Evolutionary conservation across 2,888 invertebrate genomes (phyloP).

Genomic region (Stenodera caucasica): DNA sequence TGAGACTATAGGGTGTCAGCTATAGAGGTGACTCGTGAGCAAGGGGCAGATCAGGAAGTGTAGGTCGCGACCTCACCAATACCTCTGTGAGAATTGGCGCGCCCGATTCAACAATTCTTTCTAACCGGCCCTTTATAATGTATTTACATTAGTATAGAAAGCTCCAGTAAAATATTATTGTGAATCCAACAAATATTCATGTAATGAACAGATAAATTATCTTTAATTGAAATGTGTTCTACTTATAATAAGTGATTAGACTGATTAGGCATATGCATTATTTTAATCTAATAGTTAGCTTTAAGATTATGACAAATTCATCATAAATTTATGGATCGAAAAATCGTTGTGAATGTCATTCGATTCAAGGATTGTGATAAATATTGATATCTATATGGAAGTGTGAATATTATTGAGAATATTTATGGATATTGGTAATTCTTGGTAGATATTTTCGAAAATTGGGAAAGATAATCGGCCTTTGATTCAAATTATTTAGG

Average conservation of each 20-base stretch:
- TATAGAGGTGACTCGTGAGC: conserved; percentile 25
- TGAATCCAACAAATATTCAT: conserved; percentile 5
- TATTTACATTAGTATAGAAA: not conserved
- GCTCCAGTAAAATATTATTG: conserved; percentile 1
- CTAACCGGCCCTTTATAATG: not conserved
- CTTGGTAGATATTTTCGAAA: too few relatives aligned
- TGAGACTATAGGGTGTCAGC: conserved; percentile 20
- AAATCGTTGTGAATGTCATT: not conserved
- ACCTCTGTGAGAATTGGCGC: conserved; percentile 25
- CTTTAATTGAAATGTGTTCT: not conserved
- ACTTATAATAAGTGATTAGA: not conserved
- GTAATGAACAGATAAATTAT: not conserved
- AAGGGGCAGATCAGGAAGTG: conserved; percentile 31
- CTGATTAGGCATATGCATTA: too few relatives aligned
- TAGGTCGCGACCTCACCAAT: conserved; percentile 27
- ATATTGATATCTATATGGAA: not conserved
- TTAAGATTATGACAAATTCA: not conserved
- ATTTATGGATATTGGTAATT: not conserved
- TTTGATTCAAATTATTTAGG: too few relatives aligned
- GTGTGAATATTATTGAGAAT: not conserved
- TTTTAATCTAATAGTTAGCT: too few relatives aligned
- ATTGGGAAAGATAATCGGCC: too few relatives aligned
- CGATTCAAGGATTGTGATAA: not conserved
- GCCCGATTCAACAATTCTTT: conserved; percentile 14
- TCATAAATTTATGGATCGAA: not conserved